Percentiles rank a stretch among this genome's conserved stretches.
Conservation (phyloP, 1,140 invertebrate species). For the Papilio glaucus region DNA sequence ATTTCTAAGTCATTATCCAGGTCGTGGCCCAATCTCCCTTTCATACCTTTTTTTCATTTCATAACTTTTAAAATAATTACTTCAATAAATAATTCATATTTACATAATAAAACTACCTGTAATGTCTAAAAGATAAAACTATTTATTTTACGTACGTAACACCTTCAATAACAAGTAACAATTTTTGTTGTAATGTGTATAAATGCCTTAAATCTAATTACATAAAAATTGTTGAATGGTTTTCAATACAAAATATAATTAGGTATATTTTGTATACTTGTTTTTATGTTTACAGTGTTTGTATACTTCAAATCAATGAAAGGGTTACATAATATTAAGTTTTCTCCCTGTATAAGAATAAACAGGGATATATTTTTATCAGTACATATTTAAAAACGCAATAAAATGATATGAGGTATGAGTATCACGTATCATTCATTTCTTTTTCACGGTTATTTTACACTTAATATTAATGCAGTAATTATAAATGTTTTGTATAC, state of each 20-base stretch:
- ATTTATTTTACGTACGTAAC: not conserved
- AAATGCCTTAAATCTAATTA: not conserved
- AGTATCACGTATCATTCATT: too few relatives aligned
- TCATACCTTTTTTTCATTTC: too few relatives aligned
- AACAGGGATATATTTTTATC: not conserved
- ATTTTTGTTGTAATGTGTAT: not conserved
- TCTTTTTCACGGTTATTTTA: too few relatives aligned
- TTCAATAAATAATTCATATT: too few relatives aligned
- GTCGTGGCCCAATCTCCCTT: too few relatives aligned
- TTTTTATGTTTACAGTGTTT: not conserved
- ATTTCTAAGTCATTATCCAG: too few relatives aligned
- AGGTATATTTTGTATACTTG: too few relatives aligned
- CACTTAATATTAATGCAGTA: too few relatives aligned
- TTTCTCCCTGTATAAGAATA: not conserved
- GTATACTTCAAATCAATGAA: not conserved
- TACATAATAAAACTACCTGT: not conserved
- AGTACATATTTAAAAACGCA: conserved; percentile 1
- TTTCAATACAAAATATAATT: too few relatives aligned
- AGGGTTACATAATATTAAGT: not conserved
- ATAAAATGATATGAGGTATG: not conserved
- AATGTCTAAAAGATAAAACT: not conserved
- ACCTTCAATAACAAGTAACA: not conserved
- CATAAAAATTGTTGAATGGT: not conserved
- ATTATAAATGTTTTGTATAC: too few relatives aligned
- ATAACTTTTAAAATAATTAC: too few relatives aligned